Conservation (phyloP, 92 coral and sea anemone genomes). For the Zoanthus gigantus region DNA sequence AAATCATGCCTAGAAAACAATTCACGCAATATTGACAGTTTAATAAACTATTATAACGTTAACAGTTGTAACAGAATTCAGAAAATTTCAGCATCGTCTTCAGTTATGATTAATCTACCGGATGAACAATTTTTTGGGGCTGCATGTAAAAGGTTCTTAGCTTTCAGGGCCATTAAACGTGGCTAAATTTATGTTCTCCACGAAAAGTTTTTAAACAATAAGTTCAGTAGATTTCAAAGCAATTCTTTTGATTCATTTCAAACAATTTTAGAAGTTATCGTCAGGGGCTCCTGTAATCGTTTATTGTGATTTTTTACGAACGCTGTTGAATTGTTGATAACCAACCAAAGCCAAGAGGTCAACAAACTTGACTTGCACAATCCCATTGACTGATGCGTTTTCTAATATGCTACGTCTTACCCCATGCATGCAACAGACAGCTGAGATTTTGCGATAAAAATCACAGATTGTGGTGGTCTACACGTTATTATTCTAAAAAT, state of each 20-base stretch:
- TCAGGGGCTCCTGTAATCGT: not conserved
- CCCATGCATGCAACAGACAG: slow-evolving; percentile 44
- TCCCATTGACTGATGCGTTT: not conserved
- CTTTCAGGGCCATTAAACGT: not conserved
- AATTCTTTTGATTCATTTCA: not conserved
- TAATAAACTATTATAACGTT: slow-evolving; percentile 9
- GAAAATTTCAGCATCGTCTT: not conserved
- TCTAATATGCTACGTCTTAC: slow-evolving; percentile 1
- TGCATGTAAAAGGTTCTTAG: not conserved
- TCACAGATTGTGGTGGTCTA: not conserved
- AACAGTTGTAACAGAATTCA: not conserved
- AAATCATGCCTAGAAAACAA: slow-evolving; percentile 13
- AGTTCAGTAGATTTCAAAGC: not conserved
- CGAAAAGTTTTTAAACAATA: not conserved
- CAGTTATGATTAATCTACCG: not conserved
- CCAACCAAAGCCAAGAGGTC: not conserved
- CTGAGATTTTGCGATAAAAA: slow-evolving; percentile 42
- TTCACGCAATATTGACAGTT: slow-evolving; percentile 20
- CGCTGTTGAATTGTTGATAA: slow-evolving; percentile 20
- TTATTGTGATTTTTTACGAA: not conserved
- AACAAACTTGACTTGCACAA: not conserved
- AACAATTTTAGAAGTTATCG: not conserved
- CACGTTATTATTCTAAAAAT: not conserved
- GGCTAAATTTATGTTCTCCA: not conserved
- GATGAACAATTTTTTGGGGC: slow-evolving; percentile 5